A percentile compares a stretch with the other conserved stretches of the same genome.
These are phyloP conservation scores for Drosophila sulfurigaster DNA, from an alignment of 1,140 invertebrate species.

Conservation along the genomic window DNA sequence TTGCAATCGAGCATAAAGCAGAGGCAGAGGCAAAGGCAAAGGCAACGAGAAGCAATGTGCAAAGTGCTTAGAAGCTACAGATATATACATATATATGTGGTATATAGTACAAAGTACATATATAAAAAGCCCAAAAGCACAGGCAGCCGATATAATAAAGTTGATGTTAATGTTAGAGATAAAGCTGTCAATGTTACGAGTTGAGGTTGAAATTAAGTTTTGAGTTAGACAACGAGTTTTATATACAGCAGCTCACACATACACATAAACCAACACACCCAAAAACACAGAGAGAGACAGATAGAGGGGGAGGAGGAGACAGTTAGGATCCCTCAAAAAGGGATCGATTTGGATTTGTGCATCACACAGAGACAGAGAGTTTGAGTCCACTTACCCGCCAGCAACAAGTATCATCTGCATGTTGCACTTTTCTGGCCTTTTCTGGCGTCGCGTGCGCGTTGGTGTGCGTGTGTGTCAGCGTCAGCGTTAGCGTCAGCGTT, in stretches of 20 bases:
- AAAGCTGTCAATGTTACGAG: not conserved
- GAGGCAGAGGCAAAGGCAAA: slow-evolving; percentile 10
- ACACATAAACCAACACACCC: slow-evolving; percentile 16
- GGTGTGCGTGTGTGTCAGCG: slow-evolving; percentile 12
- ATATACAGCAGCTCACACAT: slow-evolving; percentile 8
- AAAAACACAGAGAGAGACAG: not conserved
- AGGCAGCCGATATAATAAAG: not conserved
- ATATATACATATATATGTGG: too few relatives aligned
- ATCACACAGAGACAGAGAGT: not conserved
- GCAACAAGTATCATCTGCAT: slow-evolving; percentile 85
- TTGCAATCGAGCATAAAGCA: slow-evolving; percentile 12
- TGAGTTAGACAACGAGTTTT: slow-evolving; percentile 17
- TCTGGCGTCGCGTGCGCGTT: not conserved
- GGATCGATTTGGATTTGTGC: not conserved
- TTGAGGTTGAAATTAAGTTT: not conserved
- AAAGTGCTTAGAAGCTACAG: slow-evolving; percentile 16
- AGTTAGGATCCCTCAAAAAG: not conserved
- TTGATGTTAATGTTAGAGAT: slow-evolving; percentile 5
- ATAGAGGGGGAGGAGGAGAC: not conserved
- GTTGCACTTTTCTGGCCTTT: slow-evolving; percentile 41
- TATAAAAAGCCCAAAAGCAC: slow-evolving; percentile 10
- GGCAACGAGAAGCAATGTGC: slow-evolving; percentile 39
- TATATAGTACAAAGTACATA: too few relatives aligned
- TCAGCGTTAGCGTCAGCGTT: slow-evolving; percentile 12
- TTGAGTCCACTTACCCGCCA: slow-evolving; percentile 79